Evolutionary conservation across 2,113 vertebrate genomes (phyloP), one percentile per base, ranked within the genome.

Genomic region (Rhodinocichla rosea): DNA sequence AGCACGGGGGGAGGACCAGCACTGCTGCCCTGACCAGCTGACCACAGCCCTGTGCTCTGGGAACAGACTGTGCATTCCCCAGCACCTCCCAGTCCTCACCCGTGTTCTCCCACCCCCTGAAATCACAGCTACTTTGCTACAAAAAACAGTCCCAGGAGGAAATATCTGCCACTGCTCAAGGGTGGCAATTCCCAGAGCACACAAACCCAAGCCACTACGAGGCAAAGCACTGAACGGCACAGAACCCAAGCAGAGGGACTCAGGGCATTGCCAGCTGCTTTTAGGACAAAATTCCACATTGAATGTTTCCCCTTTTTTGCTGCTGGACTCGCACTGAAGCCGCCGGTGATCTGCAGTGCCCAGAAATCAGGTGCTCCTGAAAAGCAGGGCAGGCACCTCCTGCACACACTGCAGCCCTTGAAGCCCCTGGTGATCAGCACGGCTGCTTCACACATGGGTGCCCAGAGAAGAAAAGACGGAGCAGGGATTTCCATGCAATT

Each of bases 11-110:
- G 4, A 45, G 23, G 40, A 56, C 5, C 75, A 65, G 76, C 59
- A 13, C 65, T 64, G 30, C 40, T 15, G 2, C 57, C 40, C 9
- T 0, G 3, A 5, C 13, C 88, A 37, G 81, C 40, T 9, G 4
- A 15, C 10, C 4, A 3, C 64, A 17, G 65, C 13, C 37, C 64
- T 24, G 55, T 1, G 4, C 37, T 52, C 71, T n/a, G 28, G 26
- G 50, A 65, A 63, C 0, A 1, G 47, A 33, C 2, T 3, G 11
- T 0, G 1, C 0, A 0, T 1, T 35, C 32, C 71, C 37, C 71
- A 68, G 49, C 35, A 15, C 9, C n/a, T 53, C 62, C 50, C 71
- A 27, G 4, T 18, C 59, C n/a, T 39, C 7, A 2, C 24, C 28
- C 12, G 5, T 6, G 1, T 4, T 24, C 73, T 35, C 27, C 57